phyloP scores from a whole-genome alignment of 1,140 invertebrate species.

The Acyrthosiphon pisum region DNA sequence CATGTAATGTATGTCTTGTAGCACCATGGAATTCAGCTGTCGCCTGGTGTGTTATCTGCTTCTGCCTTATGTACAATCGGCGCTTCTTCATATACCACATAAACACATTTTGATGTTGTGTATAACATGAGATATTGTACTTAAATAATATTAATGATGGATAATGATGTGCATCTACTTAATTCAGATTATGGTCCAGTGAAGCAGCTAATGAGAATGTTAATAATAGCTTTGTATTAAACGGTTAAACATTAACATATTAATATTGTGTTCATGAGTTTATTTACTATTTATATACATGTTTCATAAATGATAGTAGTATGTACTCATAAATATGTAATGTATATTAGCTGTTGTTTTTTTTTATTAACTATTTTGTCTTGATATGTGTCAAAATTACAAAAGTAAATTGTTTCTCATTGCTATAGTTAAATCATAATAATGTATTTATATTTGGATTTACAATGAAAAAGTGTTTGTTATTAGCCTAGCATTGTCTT shows the following conservation, averaged over 20 bases:
- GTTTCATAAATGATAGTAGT: neutral
- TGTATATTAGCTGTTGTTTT: neutral
- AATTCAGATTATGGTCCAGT: neutral
- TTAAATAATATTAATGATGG: neutral
- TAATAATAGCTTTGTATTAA: neutral
- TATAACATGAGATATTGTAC: slow-evolving; percentile 25
- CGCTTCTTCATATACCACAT: slow-evolving; percentile 8
- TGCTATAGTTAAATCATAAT: neutral
- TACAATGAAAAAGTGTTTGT: slow-evolving; percentile 15
- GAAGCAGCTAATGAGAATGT: neutral
- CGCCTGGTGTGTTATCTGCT: slow-evolving; percentile 44
- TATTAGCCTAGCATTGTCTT: neutral
- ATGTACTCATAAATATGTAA: neutral
- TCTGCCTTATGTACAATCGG: slow-evolving; percentile 34
- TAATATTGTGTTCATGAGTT: neutral
- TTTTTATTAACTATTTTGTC: neutral
- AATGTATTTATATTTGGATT: neutral
- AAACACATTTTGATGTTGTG: neutral
- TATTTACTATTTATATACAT: neutral
- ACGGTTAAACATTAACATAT: neutral
- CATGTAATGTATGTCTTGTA: slow-evolving; percentile 51
- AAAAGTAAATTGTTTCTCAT: neutral
- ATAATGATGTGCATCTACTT: neutral
- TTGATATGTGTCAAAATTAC: neutral
- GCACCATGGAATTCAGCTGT: slow-evolving; percentile 57